These are phyloP conservation scores for Oncopodura yosiiana DNA, from an alignment of 1,140 invertebrate species.

Conservation along the genomic window DNA sequence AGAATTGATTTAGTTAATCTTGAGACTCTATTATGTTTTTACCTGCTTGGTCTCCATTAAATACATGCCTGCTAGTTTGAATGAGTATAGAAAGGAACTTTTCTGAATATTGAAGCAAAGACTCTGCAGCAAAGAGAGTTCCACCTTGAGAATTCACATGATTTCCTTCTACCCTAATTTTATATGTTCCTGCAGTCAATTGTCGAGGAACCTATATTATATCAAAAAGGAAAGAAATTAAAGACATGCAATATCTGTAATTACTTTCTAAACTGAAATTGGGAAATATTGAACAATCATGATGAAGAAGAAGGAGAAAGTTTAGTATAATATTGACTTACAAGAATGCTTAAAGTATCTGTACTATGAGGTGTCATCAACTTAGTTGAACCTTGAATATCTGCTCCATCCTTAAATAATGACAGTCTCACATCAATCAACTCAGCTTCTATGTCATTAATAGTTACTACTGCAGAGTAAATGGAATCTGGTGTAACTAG, in stretches of 20 bases:
- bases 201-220: slow-evolving; percentile 37
- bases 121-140: slow-evolving; percentile 40
- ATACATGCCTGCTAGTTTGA: slow-evolving; percentile 43
- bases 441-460: slow-evolving; percentile 30
- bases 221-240: neutral
- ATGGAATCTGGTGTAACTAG: slow-evolving; percentile 40
- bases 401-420: slow-evolving; percentile 39
- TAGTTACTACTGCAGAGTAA: slow-evolving; percentile 38
- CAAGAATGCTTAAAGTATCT: slow-evolving; percentile 39
- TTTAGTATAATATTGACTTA: slow-evolving; percentile 33
- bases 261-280: neutral
- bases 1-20: neutral
- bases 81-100: slow-evolving; percentile 45
- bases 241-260: neutral
- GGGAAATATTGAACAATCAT: neutral
- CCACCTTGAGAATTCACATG: slow-evolving; percentile 38
- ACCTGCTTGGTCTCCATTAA: slow-evolving; percentile 41
- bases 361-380: slow-evolving; percentile 35
- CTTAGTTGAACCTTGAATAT: slow-evolving; percentile 37
- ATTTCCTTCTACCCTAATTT: slow-evolving; percentile 42
- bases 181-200: slow-evolving; percentile 38
- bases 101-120: slow-evolving; percentile 39
- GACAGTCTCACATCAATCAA: slow-evolving; percentile 37
- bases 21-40: neutral
- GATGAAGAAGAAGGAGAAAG: slow-evolving; percentile 5